Conservation (phyloP, 1,140 invertebrate species). For the Rhagoletis pomonella region DNA sequence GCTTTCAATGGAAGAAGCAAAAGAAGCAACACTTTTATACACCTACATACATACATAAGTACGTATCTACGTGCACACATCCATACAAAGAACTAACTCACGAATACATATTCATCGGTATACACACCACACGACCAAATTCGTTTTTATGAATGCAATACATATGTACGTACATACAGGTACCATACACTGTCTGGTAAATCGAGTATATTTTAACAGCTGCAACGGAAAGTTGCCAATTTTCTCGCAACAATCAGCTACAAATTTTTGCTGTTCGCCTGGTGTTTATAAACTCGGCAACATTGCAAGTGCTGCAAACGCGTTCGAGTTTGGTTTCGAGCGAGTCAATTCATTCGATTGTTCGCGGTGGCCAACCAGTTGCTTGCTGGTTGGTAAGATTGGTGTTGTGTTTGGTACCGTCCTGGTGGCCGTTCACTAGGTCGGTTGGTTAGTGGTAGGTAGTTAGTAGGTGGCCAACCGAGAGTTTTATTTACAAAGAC, state of each 20-base stretch:
- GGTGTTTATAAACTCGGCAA: slow-evolving; percentile 58
- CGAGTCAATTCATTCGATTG: background rate
- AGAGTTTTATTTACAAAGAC: background rate
- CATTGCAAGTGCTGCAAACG: slow-evolving; percentile 51
- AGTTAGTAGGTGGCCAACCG: background rate
- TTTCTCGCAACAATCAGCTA: slow-evolving; percentile 39
- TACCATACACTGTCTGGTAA: background rate
- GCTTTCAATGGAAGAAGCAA: background rate
- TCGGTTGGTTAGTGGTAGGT: background rate
- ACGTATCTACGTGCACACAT: background rate
- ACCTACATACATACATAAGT: background rate
- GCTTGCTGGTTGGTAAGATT: background rate
- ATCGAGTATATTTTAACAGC: slow-evolving; percentile 50
- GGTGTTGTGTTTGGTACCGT: background rate
- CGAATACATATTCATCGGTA: background rate
- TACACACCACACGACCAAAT: background rate
- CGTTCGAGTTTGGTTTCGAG: slow-evolving; percentile 35
- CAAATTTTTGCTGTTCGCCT: slow-evolving; percentile 54
- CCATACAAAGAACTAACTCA: background rate
- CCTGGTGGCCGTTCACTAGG: background rate
- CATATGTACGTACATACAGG: background rate
- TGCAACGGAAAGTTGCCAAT: slow-evolving; percentile 53
- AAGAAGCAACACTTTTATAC: background rate
- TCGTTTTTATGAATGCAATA: background rate
- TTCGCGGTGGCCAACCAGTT: background rate